Evolutionary conservation across 64 coral and sea anemone genomes (phyloP), one percentile per base, ranked within the genome.

Genomic region (Platygyra sinensis): DNA sequence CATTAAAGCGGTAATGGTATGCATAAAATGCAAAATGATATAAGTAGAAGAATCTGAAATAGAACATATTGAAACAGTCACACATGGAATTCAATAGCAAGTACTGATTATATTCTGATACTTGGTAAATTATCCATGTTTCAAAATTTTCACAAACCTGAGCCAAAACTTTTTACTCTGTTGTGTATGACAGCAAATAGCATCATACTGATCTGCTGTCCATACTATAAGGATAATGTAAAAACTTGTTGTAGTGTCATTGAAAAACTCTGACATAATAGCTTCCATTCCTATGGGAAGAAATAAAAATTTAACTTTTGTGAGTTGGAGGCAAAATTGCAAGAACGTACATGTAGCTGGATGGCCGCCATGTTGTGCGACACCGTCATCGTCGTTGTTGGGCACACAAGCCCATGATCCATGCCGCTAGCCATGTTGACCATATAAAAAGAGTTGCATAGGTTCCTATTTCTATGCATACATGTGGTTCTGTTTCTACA

Each of bases 21-120:
- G 90, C 97, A 89, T 99, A 99, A 87, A 99, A 99, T 36, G 97
- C 94, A 91, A 99, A 99, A 38, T 99, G 97, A 86, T 99, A 99
- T 71, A 99, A 72, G 72, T 99, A 99, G 79, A 99, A 99, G 51
- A 99, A 99, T 83, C 97, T 99, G 54, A 62, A 80, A 73, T 20
- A 75, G 24, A 67, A 62, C 36, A 18, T 7, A 71, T 78, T 78
- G 19, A 33, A 55, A 78, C 8, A 82, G 30, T 83, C 36, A 49
- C 3, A 30, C 30, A 65, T 42, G 15, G 8, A 36, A 30, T 8
- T 69, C 20, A 69, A 25, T 11, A 8, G 20, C 10, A 25, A 69
- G 1, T 27, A 11, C 25, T 38, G 8, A 19, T 52, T n/a, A 8
- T 46, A 46, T 46, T 46, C 42, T 6, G 42, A 46, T 46, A 46